Evolutionary conservation across 2,888 invertebrate species (phyloP).

Genomic region (Coecobrya sp.): DNA sequence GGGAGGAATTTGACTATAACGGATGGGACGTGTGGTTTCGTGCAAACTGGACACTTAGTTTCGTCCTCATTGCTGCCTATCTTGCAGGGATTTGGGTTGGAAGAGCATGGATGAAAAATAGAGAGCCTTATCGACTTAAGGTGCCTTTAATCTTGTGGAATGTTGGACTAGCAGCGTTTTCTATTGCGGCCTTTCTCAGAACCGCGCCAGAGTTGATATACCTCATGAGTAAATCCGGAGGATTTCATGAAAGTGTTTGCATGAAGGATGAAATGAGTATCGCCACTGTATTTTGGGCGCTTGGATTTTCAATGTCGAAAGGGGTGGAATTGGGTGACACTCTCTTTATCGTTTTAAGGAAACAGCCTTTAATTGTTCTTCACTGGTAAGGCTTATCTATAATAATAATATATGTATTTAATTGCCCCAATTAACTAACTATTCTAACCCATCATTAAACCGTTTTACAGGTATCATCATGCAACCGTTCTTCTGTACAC

Average conservation of each 20-base stretch:
- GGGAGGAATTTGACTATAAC: slow-evolving; percentile 63
- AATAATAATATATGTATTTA: slow-evolving; percentile 10
- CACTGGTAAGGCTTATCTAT: slow-evolving; percentile 91
- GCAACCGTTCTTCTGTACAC: slow-evolving; percentile 59
- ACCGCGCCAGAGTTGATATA: slow-evolving; percentile 97
- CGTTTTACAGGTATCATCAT: slow-evolving; percentile 78
- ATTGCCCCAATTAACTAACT: no score
- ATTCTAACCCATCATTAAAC: no score
- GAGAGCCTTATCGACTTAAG: slow-evolving; percentile 85
- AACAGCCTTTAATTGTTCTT: slow-evolving; percentile 97
- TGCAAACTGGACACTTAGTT: slow-evolving; percentile 97
- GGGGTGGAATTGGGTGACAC: slow-evolving; percentile 98
- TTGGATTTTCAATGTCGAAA: slow-evolving; percentile 98
- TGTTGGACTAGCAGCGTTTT: slow-evolving; percentile 96
- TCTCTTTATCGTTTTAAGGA: slow-evolving; percentile 96
- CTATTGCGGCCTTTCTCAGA: slow-evolving; percentile 94
- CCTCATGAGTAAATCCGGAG: slow-evolving; percentile 92
- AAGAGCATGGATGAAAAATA: slow-evolving; percentile 52
- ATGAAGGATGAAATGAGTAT: slow-evolving; percentile 89
- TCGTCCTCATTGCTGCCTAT: slow-evolving; percentile 96
- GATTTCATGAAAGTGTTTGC: slow-evolving; percentile 98
- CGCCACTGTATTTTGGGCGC: slow-evolving; percentile 98
- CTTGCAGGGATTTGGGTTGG: slow-evolving; percentile 88
- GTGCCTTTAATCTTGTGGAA: slow-evolving; percentile 95
- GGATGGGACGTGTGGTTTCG: slow-evolving; percentile 95